Conservation (phyloP, 1,140 invertebrate genomes). For the Lordiphosa clarofinis region DNA sequence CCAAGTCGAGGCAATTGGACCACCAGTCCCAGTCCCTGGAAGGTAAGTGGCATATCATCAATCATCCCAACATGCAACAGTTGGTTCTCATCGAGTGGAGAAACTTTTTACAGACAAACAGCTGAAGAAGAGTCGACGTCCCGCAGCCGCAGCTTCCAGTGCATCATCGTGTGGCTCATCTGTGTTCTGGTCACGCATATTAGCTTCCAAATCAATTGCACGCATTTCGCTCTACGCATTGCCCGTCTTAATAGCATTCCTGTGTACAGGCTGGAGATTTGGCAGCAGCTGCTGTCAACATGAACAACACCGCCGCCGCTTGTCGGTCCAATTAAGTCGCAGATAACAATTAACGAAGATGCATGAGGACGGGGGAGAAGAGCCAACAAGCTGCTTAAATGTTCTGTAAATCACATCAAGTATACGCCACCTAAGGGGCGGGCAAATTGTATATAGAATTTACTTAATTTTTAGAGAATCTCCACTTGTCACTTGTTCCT, state of each 20-base stretch:
- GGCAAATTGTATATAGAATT: slow-evolving; percentile 36
- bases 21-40: slow-evolving; percentile 61
- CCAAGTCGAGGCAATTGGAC: slow-evolving; percentile 79
- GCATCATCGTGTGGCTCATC: slow-evolving; percentile 29
- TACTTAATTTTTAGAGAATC: slow-evolving; percentile 22
- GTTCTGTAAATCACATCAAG: slow-evolving; percentile 59
- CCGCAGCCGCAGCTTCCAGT: slow-evolving; percentile 47
- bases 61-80: slow-evolving; percentile 55
- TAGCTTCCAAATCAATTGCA: slow-evolving; percentile 66
- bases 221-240: slow-evolving; percentile 69
- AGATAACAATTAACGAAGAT: slow-evolving; percentile 72
- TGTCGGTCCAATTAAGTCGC: slow-evolving; percentile 60
- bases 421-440: slow-evolving; percentile 52
- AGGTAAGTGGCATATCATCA: slow-evolving; percentile 59
- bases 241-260: slow-evolving; percentile 75
- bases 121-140: slow-evolving; percentile 67
- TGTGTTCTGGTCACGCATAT: slow-evolving; percentile 59
- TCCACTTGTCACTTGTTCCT: slow-evolving; percentile 53
- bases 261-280: slow-evolving; percentile 45
- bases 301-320: slow-evolving; percentile 21
- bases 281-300: slow-evolving; percentile 12
- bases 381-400: slow-evolving; percentile 32
- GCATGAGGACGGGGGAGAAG: slow-evolving; percentile 25
- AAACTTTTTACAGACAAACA: slow-evolving; percentile 45
- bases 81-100: slow-evolving; percentile 8